These are phyloP conservation scores for Platyrinchus mystaceus DNA, from an alignment of 2,797 vertebrate genomes.

Conservation along the genomic window DNA sequence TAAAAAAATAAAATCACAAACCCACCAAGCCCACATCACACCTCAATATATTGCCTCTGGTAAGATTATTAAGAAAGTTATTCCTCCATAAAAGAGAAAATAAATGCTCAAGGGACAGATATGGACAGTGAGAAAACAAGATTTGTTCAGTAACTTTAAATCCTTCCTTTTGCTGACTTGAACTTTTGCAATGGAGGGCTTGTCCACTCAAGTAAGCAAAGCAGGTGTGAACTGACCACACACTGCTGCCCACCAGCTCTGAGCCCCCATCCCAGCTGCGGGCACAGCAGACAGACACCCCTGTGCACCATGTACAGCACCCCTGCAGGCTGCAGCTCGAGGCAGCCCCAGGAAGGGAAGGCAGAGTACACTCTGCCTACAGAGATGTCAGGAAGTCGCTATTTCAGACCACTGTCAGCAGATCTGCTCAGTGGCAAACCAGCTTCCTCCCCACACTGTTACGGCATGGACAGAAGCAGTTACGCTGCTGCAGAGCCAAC, in stretches of 20 bases:
- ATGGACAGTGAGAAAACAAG: accelerated
- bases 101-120: neutral
- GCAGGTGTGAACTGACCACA: accelerated
- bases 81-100: neutral
- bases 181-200: neutral
- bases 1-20: neutral
- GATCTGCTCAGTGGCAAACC: neutral
- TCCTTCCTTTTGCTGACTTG: neutral
- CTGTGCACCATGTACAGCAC: accelerated
- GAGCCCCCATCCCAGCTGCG: accelerated
- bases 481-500: neutral
- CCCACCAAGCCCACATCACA: neutral
- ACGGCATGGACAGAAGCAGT: neutral
- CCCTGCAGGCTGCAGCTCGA: accelerated
- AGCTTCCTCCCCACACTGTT: neutral
- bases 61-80: neutral
- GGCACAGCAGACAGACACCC: neutral
- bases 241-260: accelerated
- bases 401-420: accelerated
- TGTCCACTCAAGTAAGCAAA: accelerated
- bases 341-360: neutral
- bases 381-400: accelerated
- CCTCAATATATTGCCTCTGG: neutral
- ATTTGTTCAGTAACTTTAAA: accelerated
- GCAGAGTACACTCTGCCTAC: neutral